phyloP scores from a whole-genome alignment of 2,888 invertebrate genomes.

The Galerucella nymphaeae region DNA sequence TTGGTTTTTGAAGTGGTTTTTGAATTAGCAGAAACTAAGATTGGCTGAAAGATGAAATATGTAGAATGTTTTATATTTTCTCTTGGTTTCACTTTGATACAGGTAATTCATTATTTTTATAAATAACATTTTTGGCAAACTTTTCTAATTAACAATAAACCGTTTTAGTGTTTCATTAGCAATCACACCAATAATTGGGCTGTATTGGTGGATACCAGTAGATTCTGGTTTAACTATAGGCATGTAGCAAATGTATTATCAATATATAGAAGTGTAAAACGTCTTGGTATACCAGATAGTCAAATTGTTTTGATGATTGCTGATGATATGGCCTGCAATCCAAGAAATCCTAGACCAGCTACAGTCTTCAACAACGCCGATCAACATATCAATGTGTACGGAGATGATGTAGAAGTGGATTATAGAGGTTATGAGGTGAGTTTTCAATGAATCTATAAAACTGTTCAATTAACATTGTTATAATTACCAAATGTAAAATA shows the following conservation, averaged over 20 bases:
- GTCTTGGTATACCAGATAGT: slow-evolving; percentile 97
- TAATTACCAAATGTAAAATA: neutral
- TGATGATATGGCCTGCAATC: slow-evolving; percentile 99
- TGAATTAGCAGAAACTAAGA: too few relatives aligned
- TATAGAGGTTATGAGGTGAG: slow-evolving; percentile 90
- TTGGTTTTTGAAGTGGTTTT: too few relatives aligned
- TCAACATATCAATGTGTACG: slow-evolving; percentile 98
- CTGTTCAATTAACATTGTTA: neutral
- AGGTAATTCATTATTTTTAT: slow-evolving; percentile 1
- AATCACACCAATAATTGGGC: slow-evolving; percentile 99
- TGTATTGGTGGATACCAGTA: slow-evolving; percentile 96
- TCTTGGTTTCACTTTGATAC: neutral
- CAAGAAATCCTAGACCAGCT: slow-evolving; percentile 96
- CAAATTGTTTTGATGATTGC: slow-evolving; percentile 99
- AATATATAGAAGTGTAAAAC: slow-evolving; percentile 96
- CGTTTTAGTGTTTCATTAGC: slow-evolving; percentile 56
- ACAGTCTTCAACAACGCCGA: slow-evolving; percentile 98
- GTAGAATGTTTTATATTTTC: neutral
- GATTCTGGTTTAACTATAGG: slow-evolving; percentile 99
- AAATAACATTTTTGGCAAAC: neutral
- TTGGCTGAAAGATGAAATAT: neutral
- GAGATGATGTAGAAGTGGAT: slow-evolving; percentile 99
- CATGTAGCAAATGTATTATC: slow-evolving; percentile 99
- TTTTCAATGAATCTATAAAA: neutral
- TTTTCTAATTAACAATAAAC: neutral